phyloP scores from a whole-genome alignment of 2,888 invertebrate genomes.

The Galerucella pusilla region DNA sequence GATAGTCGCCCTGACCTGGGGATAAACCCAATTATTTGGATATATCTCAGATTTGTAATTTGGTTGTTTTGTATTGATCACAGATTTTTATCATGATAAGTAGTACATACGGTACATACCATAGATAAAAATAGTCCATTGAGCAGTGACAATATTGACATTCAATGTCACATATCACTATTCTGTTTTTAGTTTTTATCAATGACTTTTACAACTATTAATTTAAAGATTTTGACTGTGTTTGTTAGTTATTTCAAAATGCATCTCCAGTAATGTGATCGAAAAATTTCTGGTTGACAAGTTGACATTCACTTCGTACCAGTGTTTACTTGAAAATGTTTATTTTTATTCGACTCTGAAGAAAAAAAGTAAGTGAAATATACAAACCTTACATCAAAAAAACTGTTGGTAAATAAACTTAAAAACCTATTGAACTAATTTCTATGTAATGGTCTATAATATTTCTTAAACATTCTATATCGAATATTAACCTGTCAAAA shows the following conservation, averaged over 20 bases:
- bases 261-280: neutral
- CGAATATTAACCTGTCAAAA: neutral
- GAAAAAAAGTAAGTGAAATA: constrained; percentile 32
- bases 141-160: too few relatives aligned
- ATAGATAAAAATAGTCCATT: too few relatives aligned
- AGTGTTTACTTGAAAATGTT: constrained; percentile 26
- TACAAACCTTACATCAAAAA: constrained; percentile 30
- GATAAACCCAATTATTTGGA: too few relatives aligned
- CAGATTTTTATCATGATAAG: too few relatives aligned
- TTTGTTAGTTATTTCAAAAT: neutral
- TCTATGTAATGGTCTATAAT: neutral
- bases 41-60: too few relatives aligned
- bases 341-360: constrained; percentile 33
- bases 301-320: neutral
- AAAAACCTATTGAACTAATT: neutral
- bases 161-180: too few relatives aligned
- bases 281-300: neutral
- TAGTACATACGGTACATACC: too few relatives aligned
- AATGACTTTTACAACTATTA: neutral
- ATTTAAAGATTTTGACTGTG: neutral
- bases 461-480: neutral
- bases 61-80: too few relatives aligned
- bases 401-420: constrained; percentile 7
- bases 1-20: too few relatives aligned
- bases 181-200: too few relatives aligned